Base-by-base conservation (phyloP, 2,797 vertebrate genomes). In the Potorous gilbertii region DNA sequence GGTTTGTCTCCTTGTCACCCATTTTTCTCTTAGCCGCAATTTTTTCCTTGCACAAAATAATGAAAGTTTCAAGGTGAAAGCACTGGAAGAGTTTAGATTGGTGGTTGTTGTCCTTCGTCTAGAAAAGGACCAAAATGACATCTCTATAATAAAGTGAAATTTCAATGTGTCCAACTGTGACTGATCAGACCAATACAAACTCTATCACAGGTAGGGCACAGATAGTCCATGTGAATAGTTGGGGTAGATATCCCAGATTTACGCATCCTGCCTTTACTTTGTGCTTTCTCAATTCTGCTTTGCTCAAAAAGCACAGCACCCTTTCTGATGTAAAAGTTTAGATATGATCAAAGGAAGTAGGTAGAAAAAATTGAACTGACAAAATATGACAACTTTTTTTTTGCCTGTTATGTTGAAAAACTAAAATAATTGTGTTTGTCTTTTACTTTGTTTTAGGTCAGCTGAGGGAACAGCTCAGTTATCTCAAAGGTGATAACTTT, bases 401-500 rank as follows among this genome's bases (percentile, higher is more conserved):
- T 57, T 31, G 93, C 40, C 1, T 0, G 29, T 94, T 27, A 5
- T 94, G 0, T 56, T 54, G 95, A 94, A 96, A 55, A 55, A 91
- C 28, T 12, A 1, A 97, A 92, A 96, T 54, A 90, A 52, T 55
- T 94, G 0, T 96, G 95, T 96, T 40, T 98, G 55, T 96, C 98
- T 96, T 96, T 94, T 94, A 40, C 52, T 96, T 95, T 21, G 24
- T 98, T 98, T 92, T 98, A 99, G 99, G 98, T 98, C 99, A 99
- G 98, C 98, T 99, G 91, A 99, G 98, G 50, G 99, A 93, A 94
- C 99, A 99, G 98, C 99, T 99, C 95, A 99, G 99, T 98, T 99
- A 99, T 98, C 99, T 99, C 97, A 99, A 99, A 96, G 99, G 99
- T n/a, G 99, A 99, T 98, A 99, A 99, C 98, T 99, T 99, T 98